A percentile compares a stretch with the other conserved stretches of the same genome.
phyloP scores from a whole-genome alignment of 2,888 invertebrate species.

The Fragum whitleyi region DNA sequence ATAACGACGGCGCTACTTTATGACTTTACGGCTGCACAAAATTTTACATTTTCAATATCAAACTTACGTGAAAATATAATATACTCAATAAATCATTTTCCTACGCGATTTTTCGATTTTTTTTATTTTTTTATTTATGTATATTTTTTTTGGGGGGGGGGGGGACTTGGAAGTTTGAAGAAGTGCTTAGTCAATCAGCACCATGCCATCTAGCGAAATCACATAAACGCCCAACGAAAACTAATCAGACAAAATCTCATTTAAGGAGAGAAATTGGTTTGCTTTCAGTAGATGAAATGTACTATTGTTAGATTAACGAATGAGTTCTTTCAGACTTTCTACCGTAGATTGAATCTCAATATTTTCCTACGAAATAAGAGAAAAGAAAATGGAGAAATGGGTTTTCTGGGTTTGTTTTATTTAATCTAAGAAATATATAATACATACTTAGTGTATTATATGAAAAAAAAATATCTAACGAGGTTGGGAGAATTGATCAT shows the following conservation, averaged over 20 bases:
- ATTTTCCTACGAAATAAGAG: slow-evolving; percentile 4
- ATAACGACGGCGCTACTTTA: too few relatives aligned
- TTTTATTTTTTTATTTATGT: too few relatives aligned
- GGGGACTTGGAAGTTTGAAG: too few relatives aligned
- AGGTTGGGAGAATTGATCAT: too few relatives aligned
- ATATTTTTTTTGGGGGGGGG: too few relatives aligned
- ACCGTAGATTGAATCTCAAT: not conserved
- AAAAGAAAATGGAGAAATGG: not conserved
- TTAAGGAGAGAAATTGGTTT: slow-evolving; percentile 17
- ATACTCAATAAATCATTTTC: too few relatives aligned
- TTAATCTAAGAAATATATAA: not conserved
- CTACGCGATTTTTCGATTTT: too few relatives aligned
- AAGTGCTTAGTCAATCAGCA: not conserved
- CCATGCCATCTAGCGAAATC: not conserved
- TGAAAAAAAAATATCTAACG: too few relatives aligned
- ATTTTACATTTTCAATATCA: too few relatives aligned
- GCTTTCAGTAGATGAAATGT: slow-evolving; percentile 2
- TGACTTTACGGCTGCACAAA: too few relatives aligned
- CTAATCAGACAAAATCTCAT: slow-evolving; percentile 28
- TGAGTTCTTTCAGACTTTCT: not conserved
- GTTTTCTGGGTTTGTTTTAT: not conserved
- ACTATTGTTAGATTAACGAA: not conserved
- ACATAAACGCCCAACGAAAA: slow-evolving; percentile 3
- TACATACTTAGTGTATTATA: too few relatives aligned
- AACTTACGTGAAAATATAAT: too few relatives aligned